A percentile compares a stretch with the other conserved stretches of the same genome.
These are phyloP conservation scores for Chrysomallon squamiferum DNA, from an alignment of 1,140 invertebrate genomes.

Conservation along the genomic window DNA sequence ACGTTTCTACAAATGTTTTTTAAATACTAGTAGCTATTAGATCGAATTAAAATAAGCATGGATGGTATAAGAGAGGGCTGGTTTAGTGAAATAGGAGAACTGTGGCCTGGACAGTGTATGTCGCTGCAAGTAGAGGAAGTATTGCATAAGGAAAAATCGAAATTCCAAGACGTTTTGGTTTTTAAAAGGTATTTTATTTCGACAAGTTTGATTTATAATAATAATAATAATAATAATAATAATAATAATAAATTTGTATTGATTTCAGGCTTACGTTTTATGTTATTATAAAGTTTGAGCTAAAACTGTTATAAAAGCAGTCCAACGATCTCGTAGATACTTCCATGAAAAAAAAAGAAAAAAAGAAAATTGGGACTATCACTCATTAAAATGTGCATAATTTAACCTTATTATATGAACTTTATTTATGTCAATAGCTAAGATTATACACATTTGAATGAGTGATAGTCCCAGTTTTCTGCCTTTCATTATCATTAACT, in stretches of 20 bases:
- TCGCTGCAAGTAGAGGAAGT: constrained; percentile 88
- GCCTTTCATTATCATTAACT: no score
- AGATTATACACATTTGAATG: no score
- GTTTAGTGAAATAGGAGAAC: constrained; percentile 67
- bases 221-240: neutral
- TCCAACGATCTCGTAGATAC: neutral
- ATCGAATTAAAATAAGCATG: no score
- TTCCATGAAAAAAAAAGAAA: no score
- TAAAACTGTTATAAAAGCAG: neutral
- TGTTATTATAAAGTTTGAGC: neutral
- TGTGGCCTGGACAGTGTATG: constrained; percentile 91
- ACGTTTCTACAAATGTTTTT: neutral
- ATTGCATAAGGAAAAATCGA: constrained; percentile 81
- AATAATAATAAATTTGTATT: no score
- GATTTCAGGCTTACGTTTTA: neutral
- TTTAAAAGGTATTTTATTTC: constrained; percentile 79
- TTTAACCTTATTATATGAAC: no score
- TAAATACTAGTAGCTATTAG: neutral
- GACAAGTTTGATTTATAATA: neutral
- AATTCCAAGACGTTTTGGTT: constrained; percentile 89
- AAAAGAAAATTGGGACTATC: no score
- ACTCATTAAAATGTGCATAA: no score
- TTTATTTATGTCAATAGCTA: no score
- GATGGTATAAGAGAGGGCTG: constrained; percentile 56
- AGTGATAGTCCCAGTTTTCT: no score